These are phyloP conservation scores for Mesorhabditis spiculigera DNA, from an alignment of 2,888 invertebrate genomes.

Conservation along the genomic window DNA sequence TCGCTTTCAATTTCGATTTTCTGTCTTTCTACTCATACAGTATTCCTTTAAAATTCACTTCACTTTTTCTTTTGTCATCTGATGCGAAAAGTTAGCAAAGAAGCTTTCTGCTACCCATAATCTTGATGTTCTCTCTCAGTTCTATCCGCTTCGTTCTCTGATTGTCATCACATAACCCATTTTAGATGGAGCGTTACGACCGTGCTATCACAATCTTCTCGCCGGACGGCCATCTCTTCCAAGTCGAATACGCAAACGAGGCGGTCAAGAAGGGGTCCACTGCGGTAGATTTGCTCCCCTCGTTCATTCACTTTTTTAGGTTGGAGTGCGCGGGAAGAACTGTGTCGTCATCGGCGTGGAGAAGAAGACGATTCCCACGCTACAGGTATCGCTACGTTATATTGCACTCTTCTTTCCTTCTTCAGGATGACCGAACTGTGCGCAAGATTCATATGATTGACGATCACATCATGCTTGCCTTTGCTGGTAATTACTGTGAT, in stretches of 20 bases:
- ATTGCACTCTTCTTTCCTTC: conserved; percentile 38
- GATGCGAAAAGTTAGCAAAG: not conserved
- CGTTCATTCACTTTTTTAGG: conserved; percentile 67
- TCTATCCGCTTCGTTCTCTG: conserved; percentile 7
- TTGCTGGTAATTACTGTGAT: conserved; percentile 70
- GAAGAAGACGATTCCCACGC: conserved; percentile 96
- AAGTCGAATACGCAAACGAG: conserved; percentile 99
- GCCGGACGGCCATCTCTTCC: conserved; percentile 96
- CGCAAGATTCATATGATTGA: conserved; percentile 82
- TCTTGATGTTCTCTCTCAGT: conserved; percentile 8
- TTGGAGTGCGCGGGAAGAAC: conserved; percentile 89
- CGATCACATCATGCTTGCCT: conserved; percentile 98
- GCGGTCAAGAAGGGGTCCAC: conserved; percentile 99
- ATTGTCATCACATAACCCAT: conserved; percentile 5
- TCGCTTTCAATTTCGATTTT: no score
- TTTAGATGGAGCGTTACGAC: conserved; percentile 72
- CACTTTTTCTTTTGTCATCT: conserved; percentile 5
- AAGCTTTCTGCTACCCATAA: conserved; percentile 8
- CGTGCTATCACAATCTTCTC: conserved; percentile 99
- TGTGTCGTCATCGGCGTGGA: conserved; percentile 97
- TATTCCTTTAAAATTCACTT: not conserved
- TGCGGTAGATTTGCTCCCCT: conserved; percentile 73
- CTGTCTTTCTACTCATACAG: no score
- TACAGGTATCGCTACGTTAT: conserved; percentile 75
- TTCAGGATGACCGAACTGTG: conserved; percentile 96